Evolutionary conservation across 1,140 invertebrate species (phyloP).

Genomic region (Choristoneura fumiferana): DNA sequence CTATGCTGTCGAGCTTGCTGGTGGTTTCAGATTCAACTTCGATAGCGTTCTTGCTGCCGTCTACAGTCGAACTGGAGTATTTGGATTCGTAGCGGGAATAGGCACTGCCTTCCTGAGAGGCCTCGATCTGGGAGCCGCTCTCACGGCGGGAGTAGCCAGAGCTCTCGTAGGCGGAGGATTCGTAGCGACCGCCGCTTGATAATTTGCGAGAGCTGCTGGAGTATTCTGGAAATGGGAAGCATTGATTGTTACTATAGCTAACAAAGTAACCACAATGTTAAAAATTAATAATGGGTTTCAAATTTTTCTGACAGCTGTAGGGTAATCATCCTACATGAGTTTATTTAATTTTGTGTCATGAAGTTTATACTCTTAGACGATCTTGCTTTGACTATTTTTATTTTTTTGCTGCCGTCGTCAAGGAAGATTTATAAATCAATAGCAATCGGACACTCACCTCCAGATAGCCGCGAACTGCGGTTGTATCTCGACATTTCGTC

Average conservation of each 20-base stretch:
- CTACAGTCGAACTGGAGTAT: slow-evolving; percentile 54
- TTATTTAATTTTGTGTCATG: too few relatives aligned
- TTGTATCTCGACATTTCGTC: slow-evolving; percentile 81
- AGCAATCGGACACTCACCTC: slow-evolving; percentile 69
- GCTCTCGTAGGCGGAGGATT: slow-evolving; percentile 64
- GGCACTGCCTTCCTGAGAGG: slow-evolving; percentile 48
- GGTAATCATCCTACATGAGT: too few relatives aligned
- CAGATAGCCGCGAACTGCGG: slow-evolving; percentile 79
- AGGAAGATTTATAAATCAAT: too few relatives aligned
- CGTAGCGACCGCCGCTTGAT: slow-evolving; percentile 74
- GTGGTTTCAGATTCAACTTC: slow-evolving; percentile 44
- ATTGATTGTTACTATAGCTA: too few relatives aligned
- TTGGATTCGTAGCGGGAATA: slow-evolving; percentile 57
- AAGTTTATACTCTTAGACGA: too few relatives aligned
- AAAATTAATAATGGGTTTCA: too few relatives aligned
- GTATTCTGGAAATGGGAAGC: slow-evolving; percentile 75
- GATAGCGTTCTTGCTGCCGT: slow-evolving; percentile 41
- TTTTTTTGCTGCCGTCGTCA: too few relatives aligned
- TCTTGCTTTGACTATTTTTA: too few relatives aligned
- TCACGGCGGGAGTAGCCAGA: slow-evolving; percentile 59
- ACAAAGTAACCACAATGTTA: too few relatives aligned
- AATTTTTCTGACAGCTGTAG: too few relatives aligned
- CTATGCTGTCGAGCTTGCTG: slow-evolving; percentile 62
- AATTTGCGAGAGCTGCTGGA: slow-evolving; percentile 78
- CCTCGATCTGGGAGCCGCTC: slow-evolving; percentile 53